These are phyloP conservation scores for Ichneumoninae sp. DNA, from an alignment of 2,888 invertebrate genomes.

Conservation along the genomic window DNA sequence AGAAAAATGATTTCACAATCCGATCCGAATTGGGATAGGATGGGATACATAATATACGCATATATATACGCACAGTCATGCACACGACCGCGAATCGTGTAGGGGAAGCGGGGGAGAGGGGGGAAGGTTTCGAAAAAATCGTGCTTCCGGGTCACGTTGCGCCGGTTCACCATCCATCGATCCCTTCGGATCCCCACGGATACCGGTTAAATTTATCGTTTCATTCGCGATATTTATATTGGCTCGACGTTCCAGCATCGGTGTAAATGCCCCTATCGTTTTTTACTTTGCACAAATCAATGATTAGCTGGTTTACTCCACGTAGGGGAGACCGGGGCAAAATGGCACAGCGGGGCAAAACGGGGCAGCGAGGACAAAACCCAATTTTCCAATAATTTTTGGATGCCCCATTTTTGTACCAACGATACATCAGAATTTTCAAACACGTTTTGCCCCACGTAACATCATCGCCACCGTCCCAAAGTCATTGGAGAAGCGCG, in stretches of 20 bases:
- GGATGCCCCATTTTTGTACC: too few relatives aligned
- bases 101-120: constrained; percentile 15
- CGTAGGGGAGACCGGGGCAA: neutral
- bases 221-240: constrained; percentile 70
- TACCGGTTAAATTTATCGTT: constrained; percentile 69
- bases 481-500: too few relatives aligned
- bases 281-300: neutral
- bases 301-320: too few relatives aligned
- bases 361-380: too few relatives aligned
- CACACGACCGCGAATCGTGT: neutral
- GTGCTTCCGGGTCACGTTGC: constrained; percentile 67
- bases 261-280: neutral
- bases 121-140: constrained; percentile 60
- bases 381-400: too few relatives aligned
- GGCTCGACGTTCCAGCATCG: constrained; percentile 57
- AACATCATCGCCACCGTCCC: too few relatives aligned
- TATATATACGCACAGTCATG: constrained; percentile 12
- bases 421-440: too few relatives aligned
- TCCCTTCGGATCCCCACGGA: constrained; percentile 67
- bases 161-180: constrained; percentile 69
- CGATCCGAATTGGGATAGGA: constrained; percentile 32
- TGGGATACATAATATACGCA: constrained; percentile 38
- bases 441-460: too few relatives aligned
- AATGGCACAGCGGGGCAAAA: too few relatives aligned
- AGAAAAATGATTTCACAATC: constrained; percentile 63